Conservation (phyloP, 2,888 invertebrate species). For the Ernsta delagoae region DNA sequence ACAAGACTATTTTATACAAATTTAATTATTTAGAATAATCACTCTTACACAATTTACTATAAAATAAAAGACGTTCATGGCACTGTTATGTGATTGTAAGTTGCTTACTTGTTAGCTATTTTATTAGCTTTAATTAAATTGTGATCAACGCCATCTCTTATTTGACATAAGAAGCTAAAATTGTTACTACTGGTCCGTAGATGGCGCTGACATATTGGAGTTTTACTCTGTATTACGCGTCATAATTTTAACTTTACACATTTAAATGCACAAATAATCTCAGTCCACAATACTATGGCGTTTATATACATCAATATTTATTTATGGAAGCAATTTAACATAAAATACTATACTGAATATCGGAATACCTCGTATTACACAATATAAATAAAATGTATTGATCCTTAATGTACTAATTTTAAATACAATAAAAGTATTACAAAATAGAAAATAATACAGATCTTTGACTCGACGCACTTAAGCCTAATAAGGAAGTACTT, state of each 20-base stretch:
- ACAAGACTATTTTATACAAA: conserved; percentile 33
- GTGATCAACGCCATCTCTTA: conserved; percentile 43
- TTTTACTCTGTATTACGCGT: conserved; percentile 31
- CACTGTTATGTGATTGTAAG: conserved; percentile 52
- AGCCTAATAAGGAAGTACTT: conserved; percentile 74
- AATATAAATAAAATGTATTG: conserved; percentile 76
- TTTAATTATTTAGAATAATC: conserved; percentile 34
- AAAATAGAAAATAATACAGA: conserved; percentile 85
- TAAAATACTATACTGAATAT: conserved; percentile 71
- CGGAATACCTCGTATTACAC: conserved; percentile 83
- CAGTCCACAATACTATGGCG: conserved; percentile 65
- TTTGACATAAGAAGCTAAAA: conserved; percentile 25
- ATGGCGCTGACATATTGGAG: conserved; percentile 59
- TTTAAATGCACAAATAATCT: conserved; percentile 80
- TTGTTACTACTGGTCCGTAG: conserved; percentile 52
- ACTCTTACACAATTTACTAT: conserved; percentile 32
- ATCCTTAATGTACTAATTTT: conserved; percentile 67
- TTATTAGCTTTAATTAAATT: conserved; percentile 30
- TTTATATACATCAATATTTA: conserved; percentile 49
- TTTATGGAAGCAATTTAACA: conserved; percentile 71
- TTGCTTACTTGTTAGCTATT: conserved; percentile 44
- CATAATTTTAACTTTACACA: conserved; percentile 42
- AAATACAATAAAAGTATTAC: conserved; percentile 82
- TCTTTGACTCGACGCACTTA: conserved; percentile 84
- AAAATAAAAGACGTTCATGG: conserved; percentile 50